Conservation (phyloP, 2,113 vertebrate species). For the Trogon surrucura region DNA sequence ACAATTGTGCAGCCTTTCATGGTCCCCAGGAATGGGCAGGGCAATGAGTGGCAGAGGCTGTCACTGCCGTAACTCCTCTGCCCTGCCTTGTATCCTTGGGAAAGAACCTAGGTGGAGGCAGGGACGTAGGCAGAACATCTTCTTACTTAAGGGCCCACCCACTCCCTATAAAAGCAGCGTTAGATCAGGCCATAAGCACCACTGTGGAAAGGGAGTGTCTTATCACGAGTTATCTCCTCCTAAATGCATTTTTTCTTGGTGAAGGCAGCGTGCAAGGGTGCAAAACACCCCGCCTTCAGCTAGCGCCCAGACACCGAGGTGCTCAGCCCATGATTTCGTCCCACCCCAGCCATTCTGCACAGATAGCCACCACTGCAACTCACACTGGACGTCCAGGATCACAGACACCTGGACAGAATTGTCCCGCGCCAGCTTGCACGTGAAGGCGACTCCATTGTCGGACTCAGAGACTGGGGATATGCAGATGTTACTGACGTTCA, state of each 20-base stretch:
- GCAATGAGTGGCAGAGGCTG: not conserved
- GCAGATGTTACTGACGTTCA: conserved; percentile 78
- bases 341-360: not conserved
- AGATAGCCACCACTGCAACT: conserved; percentile 24
- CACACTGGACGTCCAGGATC: conserved; percentile 75
- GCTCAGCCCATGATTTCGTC: not conserved
- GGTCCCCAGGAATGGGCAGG: not conserved
- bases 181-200: not conserved
- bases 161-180: not conserved
- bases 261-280: not conserved
- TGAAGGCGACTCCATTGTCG: conserved; percentile 72
- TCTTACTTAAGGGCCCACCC: conserved; percentile 17
- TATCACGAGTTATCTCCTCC: not conserved
- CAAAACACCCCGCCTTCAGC: not conserved
- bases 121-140: not conserved
- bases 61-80: not conserved
- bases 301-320: rapidly evolving
- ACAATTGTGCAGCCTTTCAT: not conserved
- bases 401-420: conserved; percentile 63
- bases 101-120: conserved; percentile 36
- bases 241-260: conserved; percentile 19
- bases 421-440: conserved; percentile 71
- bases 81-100: conserved; percentile 10
- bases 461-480: conserved; percentile 51
- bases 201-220: conserved; percentile 32